Conservation (phyloP, 1,140 invertebrate species). For the Glossosoma conforme region DNA sequence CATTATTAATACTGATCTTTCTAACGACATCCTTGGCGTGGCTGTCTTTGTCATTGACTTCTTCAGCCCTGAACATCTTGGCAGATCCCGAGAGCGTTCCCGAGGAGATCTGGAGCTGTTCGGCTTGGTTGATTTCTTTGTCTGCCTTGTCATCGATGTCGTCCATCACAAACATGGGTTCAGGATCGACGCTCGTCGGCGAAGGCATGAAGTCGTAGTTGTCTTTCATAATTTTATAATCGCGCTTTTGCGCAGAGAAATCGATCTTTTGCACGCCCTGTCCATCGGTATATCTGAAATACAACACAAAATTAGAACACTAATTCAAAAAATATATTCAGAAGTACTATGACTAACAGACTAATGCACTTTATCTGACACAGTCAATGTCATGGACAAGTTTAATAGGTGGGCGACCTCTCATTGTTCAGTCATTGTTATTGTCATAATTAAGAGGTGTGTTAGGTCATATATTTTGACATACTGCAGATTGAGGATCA, state of each 20-base stretch:
- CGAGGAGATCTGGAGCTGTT: slow-evolving; percentile 12
- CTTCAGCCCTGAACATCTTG: slow-evolving; percentile 44
- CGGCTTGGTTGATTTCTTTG: slow-evolving; percentile 37
- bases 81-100: slow-evolving; percentile 27
- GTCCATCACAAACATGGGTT: slow-evolving; percentile 65
- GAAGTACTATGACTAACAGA: too few species aligned
- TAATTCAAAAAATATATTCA: too few species aligned
- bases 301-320: too few species aligned
- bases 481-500: too few species aligned
- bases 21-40: slow-evolving; percentile 45
- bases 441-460: too few species aligned
- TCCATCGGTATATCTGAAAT: slow-evolving; percentile 47
- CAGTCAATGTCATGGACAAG: too few species aligned
- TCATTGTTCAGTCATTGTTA: too few species aligned
- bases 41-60: slow-evolving; percentile 41
- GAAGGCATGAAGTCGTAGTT: slow-evolving; percentile 37
- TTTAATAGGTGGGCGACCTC: too few species aligned
- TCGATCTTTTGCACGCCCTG: slow-evolving; percentile 47
- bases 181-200: slow-evolving; percentile 40
- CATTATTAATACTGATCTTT: slow-evolving; percentile 55
- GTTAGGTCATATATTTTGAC: too few species aligned
- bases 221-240: slow-evolving; percentile 39
- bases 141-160: slow-evolving; percentile 49
- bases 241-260: slow-evolving; percentile 40
- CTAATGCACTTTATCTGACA: too few species aligned